Evolutionary conservation across 2,888 invertebrate genomes (phyloP).

Genomic region (Lepetodrilus schrolli): DNA sequence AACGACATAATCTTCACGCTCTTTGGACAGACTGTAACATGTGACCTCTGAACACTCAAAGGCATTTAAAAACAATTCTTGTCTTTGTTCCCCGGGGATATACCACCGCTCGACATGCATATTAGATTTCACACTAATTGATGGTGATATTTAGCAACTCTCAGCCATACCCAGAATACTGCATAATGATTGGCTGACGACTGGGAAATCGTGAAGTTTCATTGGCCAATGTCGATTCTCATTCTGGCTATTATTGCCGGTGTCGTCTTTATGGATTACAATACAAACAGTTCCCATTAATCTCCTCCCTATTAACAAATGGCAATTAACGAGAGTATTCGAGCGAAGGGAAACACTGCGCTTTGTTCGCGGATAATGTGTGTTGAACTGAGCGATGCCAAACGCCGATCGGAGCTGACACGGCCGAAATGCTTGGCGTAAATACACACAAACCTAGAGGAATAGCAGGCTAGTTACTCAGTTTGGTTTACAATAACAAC

Average conservation of each 20-base stretch:
- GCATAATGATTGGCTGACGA: background rate
- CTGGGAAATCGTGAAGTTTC: background rate
- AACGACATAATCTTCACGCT: too few relatives aligned
- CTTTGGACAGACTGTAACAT: too few relatives aligned
- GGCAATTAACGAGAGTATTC: slow-evolving; percentile 10
- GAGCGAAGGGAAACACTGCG: background rate
- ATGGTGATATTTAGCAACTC: slow-evolving; percentile 3
- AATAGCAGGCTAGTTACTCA: too few relatives aligned
- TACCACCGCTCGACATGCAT: background rate
- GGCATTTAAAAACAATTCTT: background rate
- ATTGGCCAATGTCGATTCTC: background rate
- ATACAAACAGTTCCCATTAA: slow-evolving; percentile 13
- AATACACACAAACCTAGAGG: too few relatives aligned
- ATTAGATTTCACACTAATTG: slow-evolving; percentile 24
- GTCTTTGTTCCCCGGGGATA: slow-evolving; percentile 1
- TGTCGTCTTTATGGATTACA: slow-evolving; percentile 19
- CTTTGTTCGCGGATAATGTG: slow-evolving; percentile 19
- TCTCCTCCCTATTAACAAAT: slow-evolving; percentile 22
- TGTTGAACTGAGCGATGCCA: slow-evolving; percentile 11
- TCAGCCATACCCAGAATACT: slow-evolving; percentile 1
- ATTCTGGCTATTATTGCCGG: background rate
- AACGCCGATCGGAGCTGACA: background rate
- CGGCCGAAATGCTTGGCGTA: too few relatives aligned
- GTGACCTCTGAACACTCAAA: too few relatives aligned
- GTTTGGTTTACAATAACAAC: too few relatives aligned